Evolutionary conservation across 2,888 invertebrate genomes (phyloP).

Genomic region (Ptycholaimellus sp.): DNA sequence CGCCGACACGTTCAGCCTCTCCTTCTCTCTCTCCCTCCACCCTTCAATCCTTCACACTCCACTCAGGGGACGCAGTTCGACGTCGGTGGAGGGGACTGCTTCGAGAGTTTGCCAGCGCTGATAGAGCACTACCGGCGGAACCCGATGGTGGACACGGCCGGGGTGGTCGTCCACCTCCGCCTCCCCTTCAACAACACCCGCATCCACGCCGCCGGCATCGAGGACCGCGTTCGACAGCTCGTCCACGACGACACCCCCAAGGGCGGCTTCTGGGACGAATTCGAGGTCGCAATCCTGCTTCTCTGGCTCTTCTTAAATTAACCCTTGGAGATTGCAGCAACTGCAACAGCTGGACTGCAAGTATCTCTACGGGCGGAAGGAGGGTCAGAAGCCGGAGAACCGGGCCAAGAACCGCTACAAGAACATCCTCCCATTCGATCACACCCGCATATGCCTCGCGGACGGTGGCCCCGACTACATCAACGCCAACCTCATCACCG

Average conservation of each 20-base stretch:
- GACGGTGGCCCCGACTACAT: conserved; percentile 61
- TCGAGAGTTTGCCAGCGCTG: conserved; percentile 63
- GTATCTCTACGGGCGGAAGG: conserved; percentile 70
- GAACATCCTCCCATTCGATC: conserved; percentile 93
- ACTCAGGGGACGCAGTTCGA: too few relatives aligned
- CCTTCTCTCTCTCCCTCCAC: not conserved
- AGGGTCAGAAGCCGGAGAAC: conserved; percentile 74
- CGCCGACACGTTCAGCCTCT: conserved; percentile 17
- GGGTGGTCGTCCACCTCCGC: conserved; percentile 78
- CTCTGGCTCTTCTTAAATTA: too few relatives aligned
- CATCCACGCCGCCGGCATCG: conserved; percentile 64
- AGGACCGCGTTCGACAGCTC: conserved; percentile 64
- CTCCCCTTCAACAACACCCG: too few relatives aligned
- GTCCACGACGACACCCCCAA: conserved; percentile 47
- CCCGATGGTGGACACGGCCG: conserved; percentile 91
- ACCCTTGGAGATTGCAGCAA: too few relatives aligned
- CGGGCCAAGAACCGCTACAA: conserved; percentile 87
- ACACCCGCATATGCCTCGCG: conserved; percentile 66
- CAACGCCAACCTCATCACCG: conserved; percentile 78
- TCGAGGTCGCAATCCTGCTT: conserved; percentile 42
- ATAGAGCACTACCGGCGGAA: conserved; percentile 84
- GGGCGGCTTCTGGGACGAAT: conserved; percentile 96
- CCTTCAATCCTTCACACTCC: too few relatives aligned
- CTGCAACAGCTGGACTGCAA: conserved; percentile 83
- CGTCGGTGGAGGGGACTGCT: conserved; percentile 80